A percentile compares a stretch with the other conserved stretches of the same genome.
phyloP scores from a whole-genome alignment of 2,797 vertebrate genomes.

The Cirrhinus mrigala region DNA sequence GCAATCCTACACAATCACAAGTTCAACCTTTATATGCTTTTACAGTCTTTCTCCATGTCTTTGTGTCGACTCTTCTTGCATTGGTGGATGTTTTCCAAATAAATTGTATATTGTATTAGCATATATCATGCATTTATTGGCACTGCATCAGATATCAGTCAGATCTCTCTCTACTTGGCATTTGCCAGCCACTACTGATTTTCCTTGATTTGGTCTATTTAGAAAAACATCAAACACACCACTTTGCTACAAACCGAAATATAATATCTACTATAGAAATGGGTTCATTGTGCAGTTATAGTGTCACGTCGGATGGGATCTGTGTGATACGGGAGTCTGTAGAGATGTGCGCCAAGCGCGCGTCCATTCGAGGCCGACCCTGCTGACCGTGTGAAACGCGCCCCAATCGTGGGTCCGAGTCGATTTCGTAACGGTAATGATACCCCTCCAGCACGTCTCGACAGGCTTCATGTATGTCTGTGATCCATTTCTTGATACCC shows the following conservation, averaged over 20 bases:
- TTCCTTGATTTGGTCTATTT: background rate
- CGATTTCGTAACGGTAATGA: conserved; percentile 82
- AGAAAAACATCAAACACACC: background rate
- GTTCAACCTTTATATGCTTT: background rate
- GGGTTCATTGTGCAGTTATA: background rate
- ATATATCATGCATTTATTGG: background rate
- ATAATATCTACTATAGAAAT: background rate
- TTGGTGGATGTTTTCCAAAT: background rate
- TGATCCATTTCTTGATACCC: conserved; percentile 81
- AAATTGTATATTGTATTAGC: background rate
- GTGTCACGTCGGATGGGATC: conserved; percentile 64
- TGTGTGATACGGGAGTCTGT: conserved; percentile 57
- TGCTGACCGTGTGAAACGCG: conserved; percentile 61
- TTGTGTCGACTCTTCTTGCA: background rate
- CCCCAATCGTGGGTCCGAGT: conserved; percentile 78
- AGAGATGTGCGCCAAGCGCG: conserved; percentile 48
- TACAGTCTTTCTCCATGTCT: background rate
- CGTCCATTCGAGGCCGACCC: conserved; percentile 16
- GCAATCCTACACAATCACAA: background rate
- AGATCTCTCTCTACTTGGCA: background rate
- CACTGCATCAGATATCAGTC: background rate
- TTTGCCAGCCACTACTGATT: background rate
- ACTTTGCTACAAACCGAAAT: background rate
- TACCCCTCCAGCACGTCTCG: conserved; percentile 81
- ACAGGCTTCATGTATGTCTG: conserved; percentile 76